These are phyloP conservation scores for Hypomecis atomaria DNA, from an alignment of 2,888 invertebrate species.

Conservation along the genomic window DNA sequence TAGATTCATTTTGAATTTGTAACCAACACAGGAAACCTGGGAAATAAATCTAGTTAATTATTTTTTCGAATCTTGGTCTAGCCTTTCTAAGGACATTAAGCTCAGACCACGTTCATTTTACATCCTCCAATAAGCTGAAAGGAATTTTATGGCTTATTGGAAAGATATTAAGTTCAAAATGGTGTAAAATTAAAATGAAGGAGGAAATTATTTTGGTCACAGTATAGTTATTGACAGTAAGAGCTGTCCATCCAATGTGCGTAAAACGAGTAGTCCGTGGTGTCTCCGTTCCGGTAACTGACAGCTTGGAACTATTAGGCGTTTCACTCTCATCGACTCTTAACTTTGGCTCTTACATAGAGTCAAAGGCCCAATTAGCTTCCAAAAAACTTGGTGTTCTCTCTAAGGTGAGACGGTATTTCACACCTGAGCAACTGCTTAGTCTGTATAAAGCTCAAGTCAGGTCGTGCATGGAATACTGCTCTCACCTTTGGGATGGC, in stretches of 20 bases:
- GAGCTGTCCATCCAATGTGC: neutral
- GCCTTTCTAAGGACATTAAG: constrained; percentile 50
- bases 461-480: too few relatives aligned
- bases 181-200: constrained; percentile 16
- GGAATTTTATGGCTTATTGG: constrained; percentile 11
- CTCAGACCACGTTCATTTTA: constrained; percentile 12
- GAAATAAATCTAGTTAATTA: constrained; percentile 24
- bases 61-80: constrained; percentile 49
- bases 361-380: too few relatives aligned
- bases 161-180: constrained; percentile 38
- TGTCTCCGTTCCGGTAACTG: too few relatives aligned
- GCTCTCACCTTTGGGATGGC: too few relatives aligned
- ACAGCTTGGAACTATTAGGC: too few relatives aligned
- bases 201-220: constrained; percentile 37
- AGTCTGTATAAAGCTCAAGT: too few relatives aligned
- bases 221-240: constrained; percentile 2
- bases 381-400: too few relatives aligned
- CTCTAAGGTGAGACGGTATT: too few relatives aligned
- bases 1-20: neutral
- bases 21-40: neutral
- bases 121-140: constrained; percentile 8
- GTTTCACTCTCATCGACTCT: too few relatives aligned
- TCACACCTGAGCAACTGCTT: too few relatives aligned
- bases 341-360: too few relatives aligned
- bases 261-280: too few relatives aligned